Evolutionary conservation across 2,888 invertebrate genomes (phyloP).

Genomic region (Microctonus brassicae): DNA sequence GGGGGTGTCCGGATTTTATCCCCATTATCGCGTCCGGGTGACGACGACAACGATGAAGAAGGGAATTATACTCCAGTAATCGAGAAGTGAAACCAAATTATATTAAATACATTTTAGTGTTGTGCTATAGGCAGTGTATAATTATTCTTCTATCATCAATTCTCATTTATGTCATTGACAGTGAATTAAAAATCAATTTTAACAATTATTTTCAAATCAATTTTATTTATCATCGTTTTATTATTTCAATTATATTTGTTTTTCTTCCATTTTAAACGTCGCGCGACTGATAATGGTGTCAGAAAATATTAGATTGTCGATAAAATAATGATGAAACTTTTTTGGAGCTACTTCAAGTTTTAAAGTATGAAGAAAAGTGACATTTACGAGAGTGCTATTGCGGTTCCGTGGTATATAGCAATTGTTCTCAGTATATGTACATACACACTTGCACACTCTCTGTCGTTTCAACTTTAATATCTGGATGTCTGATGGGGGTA

Average conservation of each 20-base stretch:
- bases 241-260: not conserved
- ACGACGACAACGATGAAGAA: constrained; percentile 38
- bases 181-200: not conserved
- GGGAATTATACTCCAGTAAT: constrained; percentile 14
- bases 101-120: not conserved
- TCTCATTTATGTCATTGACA: too few relatives aligned
- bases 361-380: not conserved
- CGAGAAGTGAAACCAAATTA: not conserved
- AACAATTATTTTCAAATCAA: not conserved
- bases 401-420: not conserved
- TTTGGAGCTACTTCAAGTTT: not conserved
- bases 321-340: constrained; percentile 9
- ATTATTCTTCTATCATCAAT: too few relatives aligned
- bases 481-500: not conserved
- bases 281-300: not conserved
- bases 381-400: not conserved
- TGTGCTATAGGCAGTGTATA: too few relatives aligned
- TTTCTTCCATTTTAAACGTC: not conserved
- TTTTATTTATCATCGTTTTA: not conserved
- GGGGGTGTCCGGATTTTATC: constrained; percentile 54
- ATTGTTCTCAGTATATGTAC: too few relatives aligned
- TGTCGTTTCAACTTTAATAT: constrained; percentile 1
- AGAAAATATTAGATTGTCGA: constrained; percentile 8
- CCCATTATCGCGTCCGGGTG: constrained; percentile 55
- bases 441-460: too few relatives aligned